Percentiles rank a stretch among this genome's conserved stretches.
Evolutionary conservation across 2,888 invertebrate species (phyloP).

Genomic region (Laothoe populi): DNA sequence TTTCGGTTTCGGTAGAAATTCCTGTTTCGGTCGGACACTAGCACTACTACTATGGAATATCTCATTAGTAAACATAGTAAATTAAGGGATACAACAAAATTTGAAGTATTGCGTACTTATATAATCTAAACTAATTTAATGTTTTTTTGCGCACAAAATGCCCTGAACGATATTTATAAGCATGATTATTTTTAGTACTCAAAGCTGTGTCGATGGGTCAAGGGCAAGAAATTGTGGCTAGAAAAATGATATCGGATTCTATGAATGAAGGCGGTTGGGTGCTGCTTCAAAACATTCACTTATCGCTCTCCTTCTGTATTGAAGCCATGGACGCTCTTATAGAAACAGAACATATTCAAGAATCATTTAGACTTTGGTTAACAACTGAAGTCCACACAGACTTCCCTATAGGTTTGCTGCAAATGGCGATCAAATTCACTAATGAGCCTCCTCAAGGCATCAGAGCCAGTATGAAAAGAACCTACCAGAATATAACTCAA

Average conservation of each 20-base stretch:
- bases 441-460: conserved; percentile 99
- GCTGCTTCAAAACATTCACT: conserved; percentile 96
- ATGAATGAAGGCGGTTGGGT: conserved; percentile 96
- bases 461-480: conserved; percentile 95
- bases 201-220: conserved; percentile 98
- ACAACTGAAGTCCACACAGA: conserved; percentile 97
- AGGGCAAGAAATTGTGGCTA: conserved; percentile 95
- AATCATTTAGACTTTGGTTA: conserved; percentile 95
- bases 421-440: conserved; percentile 98
- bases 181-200: conserved; percentile 80
- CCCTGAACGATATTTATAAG: neutral
- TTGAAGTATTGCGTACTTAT: no score
- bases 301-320: conserved; percentile 97
- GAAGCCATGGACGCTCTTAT: conserved; percentile 96
- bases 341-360: conserved; percentile 93
- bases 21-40: no score
- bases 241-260: conserved; percentile 91
- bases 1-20: no score
- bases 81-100: no score
- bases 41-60: no score
- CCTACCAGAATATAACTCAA: conserved; percentile 95
- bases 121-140: no score
- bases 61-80: no score
- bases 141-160: neutral
- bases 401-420: conserved; percentile 94